Conservation (phyloP, 2,888 invertebrate species). For the Thysanoteuthis rhombus region DNA sequence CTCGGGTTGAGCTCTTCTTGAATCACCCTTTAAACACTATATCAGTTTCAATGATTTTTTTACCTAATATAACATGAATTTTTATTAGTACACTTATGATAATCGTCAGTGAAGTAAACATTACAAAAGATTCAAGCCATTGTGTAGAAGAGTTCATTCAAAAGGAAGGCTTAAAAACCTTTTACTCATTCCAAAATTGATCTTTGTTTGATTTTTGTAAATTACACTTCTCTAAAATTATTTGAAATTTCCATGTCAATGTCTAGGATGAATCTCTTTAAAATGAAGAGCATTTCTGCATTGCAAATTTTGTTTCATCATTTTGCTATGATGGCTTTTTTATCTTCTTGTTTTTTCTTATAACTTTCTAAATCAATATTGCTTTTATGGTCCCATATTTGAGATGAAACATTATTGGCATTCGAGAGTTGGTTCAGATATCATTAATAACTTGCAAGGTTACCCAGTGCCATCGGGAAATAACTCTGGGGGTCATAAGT, state of each 20-base stretch:
- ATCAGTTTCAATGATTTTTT: no score
- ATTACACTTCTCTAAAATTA: not conserved
- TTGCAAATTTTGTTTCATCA: not conserved
- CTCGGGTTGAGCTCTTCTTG: no score
- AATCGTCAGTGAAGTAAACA: no score
- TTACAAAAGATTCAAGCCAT: no score
- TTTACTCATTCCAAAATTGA: no score
- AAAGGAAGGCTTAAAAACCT: no score
- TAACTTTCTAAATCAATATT: slow-evolving; percentile 12
- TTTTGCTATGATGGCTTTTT: no score
- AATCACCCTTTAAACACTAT: no score
- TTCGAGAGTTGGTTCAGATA: not conserved
- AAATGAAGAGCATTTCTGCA: not conserved
- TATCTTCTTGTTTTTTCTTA: not conserved
- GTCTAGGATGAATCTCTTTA: no score
- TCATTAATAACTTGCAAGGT: not conserved
- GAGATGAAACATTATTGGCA: not conserved
- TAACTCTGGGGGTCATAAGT: not conserved
- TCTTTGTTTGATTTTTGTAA: not conserved
- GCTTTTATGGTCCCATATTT: not conserved
- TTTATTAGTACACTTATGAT: no score
- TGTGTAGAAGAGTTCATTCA: no score
- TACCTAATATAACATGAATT: no score
- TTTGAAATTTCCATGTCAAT: not conserved
- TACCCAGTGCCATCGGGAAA: not conserved